Evolutionary conservation across 2,797 vertebrate genomes (phyloP), one percentile per base, ranked within the genome.

Genomic region (Dromococcyx pavoninus): DNA sequence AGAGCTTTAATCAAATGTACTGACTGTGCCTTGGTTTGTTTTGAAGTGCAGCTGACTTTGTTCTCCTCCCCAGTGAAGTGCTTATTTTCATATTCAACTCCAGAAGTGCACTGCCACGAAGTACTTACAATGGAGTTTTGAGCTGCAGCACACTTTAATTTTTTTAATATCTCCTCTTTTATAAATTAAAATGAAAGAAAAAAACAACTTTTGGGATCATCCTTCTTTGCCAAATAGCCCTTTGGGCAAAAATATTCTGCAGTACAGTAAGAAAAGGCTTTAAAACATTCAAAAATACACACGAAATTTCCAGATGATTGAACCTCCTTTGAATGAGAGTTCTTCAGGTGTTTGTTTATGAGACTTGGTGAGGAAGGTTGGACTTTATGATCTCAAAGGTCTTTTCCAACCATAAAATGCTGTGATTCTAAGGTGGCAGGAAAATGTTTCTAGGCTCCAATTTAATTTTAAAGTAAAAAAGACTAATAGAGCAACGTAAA

Each of bases 1-100:
- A 33, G 71, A 19, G 41, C 17, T 37, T 37, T 89, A 76, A 82
- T 77, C 75, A 89, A 44, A 56, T n/a, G 24, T 25, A 6, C 76
- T 60, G 93, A 33, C 56, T 61, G 88, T 76, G 65, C 85, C 75
- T 90, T 19, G 2, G 0, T 65, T 86, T 88, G 61, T 90, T 94
- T 86, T 92, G 94, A 94, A 84, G 73, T 41, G n/a, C 33, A 79
- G 67, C 48, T 87, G 88, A 70, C 91, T 92, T 71, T 85, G 53
- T 88, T 96, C 91, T 92, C 39, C 57, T 86, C 53, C 64, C 21
- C 60, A 61, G 43, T 60, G 85, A 88, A 95, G 70, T 53, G 56
- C 33, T 54, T 9, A 1, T 79, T 91, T 87, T 85, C 72, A 43
- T 71, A 44, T 70, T 66, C 60, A 76, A 0, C 60, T 78, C 86